Conservation (phyloP, 1,140 invertebrate genomes). For the Meloidogyne hapla region DNA sequence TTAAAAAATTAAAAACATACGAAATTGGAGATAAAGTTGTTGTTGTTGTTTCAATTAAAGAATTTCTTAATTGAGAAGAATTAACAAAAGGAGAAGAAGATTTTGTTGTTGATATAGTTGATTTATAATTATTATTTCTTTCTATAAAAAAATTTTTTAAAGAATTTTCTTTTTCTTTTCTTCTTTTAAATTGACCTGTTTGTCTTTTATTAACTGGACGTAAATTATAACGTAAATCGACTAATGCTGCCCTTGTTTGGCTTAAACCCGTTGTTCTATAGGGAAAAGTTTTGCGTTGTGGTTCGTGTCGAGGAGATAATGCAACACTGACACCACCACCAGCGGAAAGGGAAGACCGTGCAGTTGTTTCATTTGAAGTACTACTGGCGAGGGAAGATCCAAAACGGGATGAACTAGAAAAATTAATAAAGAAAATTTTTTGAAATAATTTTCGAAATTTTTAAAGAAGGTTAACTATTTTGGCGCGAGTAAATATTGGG, state of each 20-base stretch:
- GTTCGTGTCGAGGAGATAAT: neutral
- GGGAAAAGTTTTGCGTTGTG: neutral
- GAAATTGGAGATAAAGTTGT: neutral
- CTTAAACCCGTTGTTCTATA: conserved; percentile 8
- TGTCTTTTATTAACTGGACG: conserved; percentile 31
- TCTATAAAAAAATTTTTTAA: no score
- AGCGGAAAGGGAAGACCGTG: neutral
- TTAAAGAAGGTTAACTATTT: neutral
- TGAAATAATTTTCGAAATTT: no score
- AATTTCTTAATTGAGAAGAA: neutral
- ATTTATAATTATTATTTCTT: no score
- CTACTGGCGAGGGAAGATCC: neutral
- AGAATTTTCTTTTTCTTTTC: no score
- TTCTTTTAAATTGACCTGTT: conserved; percentile 17
- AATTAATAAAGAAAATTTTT: no score
- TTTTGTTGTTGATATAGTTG: no score
- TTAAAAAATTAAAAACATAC: neutral
- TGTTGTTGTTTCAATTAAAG: neutral
- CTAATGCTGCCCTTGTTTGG: conserved; percentile 1
- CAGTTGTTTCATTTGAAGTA: neutral
- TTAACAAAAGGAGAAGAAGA: neutral
- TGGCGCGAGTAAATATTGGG: no score
- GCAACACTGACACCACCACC: neutral
- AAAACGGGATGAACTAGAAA: neutral
- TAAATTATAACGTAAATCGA: conserved; percentile 36